Conservation (phyloP, 2,113 vertebrate genomes). For the Progne subis region DNA sequence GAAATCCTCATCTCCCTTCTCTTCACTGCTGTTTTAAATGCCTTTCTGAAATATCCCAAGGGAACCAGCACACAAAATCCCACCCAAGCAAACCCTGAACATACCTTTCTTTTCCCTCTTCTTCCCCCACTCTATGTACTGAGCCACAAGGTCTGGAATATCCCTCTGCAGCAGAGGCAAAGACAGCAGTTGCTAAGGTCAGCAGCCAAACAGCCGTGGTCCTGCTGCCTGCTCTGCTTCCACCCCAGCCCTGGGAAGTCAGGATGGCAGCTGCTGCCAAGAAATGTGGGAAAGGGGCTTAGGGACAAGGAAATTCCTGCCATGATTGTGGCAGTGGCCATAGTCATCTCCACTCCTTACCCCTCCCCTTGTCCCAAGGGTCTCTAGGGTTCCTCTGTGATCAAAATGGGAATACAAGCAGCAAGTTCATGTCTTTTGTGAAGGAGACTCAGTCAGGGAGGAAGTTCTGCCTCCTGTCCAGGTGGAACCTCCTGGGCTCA, state of each 20-base stretch:
- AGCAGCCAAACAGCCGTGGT: neutral
- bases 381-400: neutral
- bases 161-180: neutral
- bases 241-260: neutral
- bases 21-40: neutral
- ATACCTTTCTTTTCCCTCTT: neutral
- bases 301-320: neutral
- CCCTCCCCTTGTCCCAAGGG: neutral
- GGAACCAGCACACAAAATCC: neutral
- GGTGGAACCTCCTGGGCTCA: neutral
- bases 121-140: neutral
- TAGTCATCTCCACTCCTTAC: neutral
- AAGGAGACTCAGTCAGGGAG: neutral
- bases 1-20: neutral
- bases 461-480: neutral
- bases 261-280: neutral
- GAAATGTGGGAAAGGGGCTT: neutral
- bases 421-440: neutral
- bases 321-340: neutral
- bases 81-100: neutral
- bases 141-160: neutral
- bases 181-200: neutral
- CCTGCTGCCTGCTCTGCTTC: neutral
- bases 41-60: neutral
- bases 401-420: neutral